A percentile compares a stretch with the other conserved stretches of the same genome.
Conservation (phyloP, 2,113 vertebrate species). For the Forbesichthys papilliferus region DNA sequence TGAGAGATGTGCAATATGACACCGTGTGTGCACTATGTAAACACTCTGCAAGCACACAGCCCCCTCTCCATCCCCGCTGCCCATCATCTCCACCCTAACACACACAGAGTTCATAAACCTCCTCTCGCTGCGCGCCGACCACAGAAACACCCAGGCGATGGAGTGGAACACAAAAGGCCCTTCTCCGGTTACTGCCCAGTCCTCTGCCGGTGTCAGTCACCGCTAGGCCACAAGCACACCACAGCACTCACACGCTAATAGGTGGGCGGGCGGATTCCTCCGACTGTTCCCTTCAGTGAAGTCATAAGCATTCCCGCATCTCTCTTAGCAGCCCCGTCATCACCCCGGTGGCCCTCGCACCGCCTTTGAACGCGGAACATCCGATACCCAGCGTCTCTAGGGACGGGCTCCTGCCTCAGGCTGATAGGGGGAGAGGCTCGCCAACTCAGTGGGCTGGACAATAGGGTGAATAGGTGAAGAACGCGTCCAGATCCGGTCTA, state of each 20-base stretch:
- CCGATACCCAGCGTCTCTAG: too few relatives aligned
- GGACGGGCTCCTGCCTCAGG: too few relatives aligned
- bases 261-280: conserved; percentile 37
- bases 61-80: conserved; percentile 14
- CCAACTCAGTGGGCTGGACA: too few relatives aligned
- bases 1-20: conserved; percentile 12
- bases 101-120: neutral
- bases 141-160: conserved; percentile 37
- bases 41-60: conserved; percentile 6
- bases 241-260: conserved; percentile 47
- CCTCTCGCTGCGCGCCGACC: conserved; percentile 42
- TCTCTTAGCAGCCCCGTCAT: conserved; percentile 52
- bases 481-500: conserved; percentile 55
- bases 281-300: conserved; percentile 51
- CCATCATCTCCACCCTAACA: conserved; percentile 12
- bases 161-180: conserved; percentile 45
- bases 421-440: conserved; percentile 18
- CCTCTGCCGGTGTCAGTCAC: conserved; percentile 50
- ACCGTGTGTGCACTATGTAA: neutral
- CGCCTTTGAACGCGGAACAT: conserved; percentile 53
- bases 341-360: conserved; percentile 34
- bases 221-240: conserved; percentile 50
- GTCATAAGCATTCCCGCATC: conserved; percentile 56
- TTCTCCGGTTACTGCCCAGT: conserved; percentile 54
- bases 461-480: conserved; percentile 1